Evolutionary conservation across 2,113 vertebrate species (phyloP).

Genomic region (Bettongia penicillata): DNA sequence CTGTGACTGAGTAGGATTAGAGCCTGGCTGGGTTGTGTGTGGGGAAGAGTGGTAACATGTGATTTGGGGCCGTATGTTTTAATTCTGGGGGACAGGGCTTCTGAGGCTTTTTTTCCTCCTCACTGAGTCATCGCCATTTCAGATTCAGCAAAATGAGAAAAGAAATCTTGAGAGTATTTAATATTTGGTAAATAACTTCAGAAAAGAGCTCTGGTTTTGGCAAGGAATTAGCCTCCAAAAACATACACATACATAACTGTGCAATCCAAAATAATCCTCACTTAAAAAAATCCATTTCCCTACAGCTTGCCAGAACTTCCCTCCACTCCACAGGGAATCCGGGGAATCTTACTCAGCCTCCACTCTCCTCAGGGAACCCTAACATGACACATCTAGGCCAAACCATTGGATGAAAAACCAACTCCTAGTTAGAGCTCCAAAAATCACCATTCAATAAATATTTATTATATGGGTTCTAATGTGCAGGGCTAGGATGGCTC

Average conservation of each 20-base stretch:
- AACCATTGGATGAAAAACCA: neutral
- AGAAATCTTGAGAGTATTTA: slow-evolving; percentile 47
- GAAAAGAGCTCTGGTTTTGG: slow-evolving; percentile 58
- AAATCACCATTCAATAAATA: neutral
- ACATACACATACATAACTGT: neutral
- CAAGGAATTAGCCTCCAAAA: neutral
- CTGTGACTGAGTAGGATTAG: neutral
- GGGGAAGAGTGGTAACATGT: neutral
- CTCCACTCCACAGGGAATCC: slow-evolving; percentile 8
- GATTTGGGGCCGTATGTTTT: neutral
- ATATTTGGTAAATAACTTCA: slow-evolving; percentile 64
- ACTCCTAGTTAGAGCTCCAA: neutral
- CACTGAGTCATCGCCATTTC: slow-evolving; percentile 67
- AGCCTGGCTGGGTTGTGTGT: neutral
- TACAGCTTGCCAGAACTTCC: neutral
- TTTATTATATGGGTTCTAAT: neutral
- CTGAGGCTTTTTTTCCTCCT: slow-evolving; percentile 44
- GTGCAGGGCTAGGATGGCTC: neutral
- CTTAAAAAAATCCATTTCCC: neutral
- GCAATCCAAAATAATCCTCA: neutral
- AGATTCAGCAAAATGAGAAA: slow-evolving; percentile 53
- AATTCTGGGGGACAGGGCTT: neutral
- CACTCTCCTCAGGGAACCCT: slow-evolving; percentile 25
- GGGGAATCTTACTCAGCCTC: neutral
- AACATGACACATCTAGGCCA: neutral